Evolutionary conservation across 2,888 invertebrate species (phyloP), one percentile per base, ranked within the genome.

Genomic region (Ochropleura leucogaster): DNA sequence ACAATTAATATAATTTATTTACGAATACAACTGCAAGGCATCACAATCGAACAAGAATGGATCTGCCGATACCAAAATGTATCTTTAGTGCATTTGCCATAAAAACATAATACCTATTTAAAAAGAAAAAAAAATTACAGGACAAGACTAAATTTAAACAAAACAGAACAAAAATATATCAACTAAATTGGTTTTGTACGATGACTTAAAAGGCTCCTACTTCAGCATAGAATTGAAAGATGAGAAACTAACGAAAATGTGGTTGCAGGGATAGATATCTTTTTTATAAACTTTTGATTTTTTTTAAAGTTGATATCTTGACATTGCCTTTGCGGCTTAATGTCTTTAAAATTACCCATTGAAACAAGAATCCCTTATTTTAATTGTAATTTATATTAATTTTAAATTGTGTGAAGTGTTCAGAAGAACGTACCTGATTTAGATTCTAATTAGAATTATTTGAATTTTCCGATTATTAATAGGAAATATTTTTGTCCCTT

Each of bases 381-480:
- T 55, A 60, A 16, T 60, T 68, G 20, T 70, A 69, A 44, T 75
- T 70, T 16, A 40, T 69, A 70, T 46, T 79, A 7, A 53, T 75
- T 70, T 79, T 49, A 44, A 16, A 67, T 71, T 70, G 63, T 53
- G 47, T 44, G 14, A 7, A 67, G 59, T 67, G 67, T 75, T 70
- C 69, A 69, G 68, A 74, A 73, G 69, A 74, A 79, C 68, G 62
- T 60, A 67, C 59, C 57, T 46, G 40, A 51, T 75, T 75, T 75
- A 53, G 42, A 60, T 30, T 62, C 16, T 75, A 53, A 46, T 68
- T 60, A 7, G 3, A 49, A 14, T 16, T 12, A 12, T 42, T 6
- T 49, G n/a, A 9, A 3, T 57, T 7, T 53, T 14, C 9, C 4
- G 3, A 4, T 53, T 14, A 42, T 44, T 12, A 62, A 62, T 16